Percentiles rank a stretch among this genome's conserved stretches.
Evolutionary conservation across 2,113 vertebrate genomes (phyloP).

Genomic region (Trichechus manatus): DNA sequence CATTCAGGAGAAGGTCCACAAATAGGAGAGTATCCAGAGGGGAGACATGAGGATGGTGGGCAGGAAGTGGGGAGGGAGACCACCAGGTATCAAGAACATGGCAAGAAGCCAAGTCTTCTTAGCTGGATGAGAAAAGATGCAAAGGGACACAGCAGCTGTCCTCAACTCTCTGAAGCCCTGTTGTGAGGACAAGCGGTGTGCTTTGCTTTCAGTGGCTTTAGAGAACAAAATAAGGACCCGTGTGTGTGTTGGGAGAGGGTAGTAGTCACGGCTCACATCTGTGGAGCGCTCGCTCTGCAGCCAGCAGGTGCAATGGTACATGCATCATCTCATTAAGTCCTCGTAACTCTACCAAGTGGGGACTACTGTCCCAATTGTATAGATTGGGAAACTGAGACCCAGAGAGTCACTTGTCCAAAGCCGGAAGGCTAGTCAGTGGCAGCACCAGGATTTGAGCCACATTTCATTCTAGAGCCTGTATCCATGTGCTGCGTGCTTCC

Average conservation of each 20-base stretch:
- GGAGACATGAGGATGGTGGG: neutral
- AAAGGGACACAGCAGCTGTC: neutral
- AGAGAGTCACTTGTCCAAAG: neutral
- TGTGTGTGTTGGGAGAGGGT: too few relatives aligned
- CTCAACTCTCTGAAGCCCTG: neutral
- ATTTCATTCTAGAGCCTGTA: neutral
- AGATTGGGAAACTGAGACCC: neutral
- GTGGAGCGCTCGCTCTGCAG: rapidly evolving
- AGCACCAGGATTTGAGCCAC: neutral
- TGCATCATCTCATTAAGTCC: neutral
- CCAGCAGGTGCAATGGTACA: rapidly evolving
- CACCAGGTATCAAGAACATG: neutral
- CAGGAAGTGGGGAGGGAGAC: too few relatives aligned
- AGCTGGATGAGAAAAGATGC: neutral
- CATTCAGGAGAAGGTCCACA: neutral
- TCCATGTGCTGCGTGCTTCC: neutral
- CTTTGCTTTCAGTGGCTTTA: neutral
- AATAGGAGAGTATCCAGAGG: neutral
- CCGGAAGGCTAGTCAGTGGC: neutral
- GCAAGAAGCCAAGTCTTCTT: too few relatives aligned
- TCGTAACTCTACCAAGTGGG: neutral
- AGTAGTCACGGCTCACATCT: neutral
- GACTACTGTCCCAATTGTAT: rapidly evolving
- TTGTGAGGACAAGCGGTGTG: neutral
- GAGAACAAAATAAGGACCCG: neutral